These are phyloP conservation scores for Galerucella nymphaeae DNA, from an alignment of 2,888 invertebrate species.

Conservation along the genomic window DNA sequence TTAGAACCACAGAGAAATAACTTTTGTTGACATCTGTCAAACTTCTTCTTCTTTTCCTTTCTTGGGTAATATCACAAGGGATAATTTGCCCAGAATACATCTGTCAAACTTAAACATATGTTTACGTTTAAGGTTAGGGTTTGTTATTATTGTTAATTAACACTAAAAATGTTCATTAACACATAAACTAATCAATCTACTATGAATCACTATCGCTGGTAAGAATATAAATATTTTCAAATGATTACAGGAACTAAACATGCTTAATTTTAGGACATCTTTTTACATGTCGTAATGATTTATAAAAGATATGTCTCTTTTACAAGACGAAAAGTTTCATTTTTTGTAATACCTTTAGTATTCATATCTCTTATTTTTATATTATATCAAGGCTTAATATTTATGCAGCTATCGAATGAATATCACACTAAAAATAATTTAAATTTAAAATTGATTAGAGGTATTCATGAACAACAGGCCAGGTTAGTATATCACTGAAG, in stretches of 20 bases:
- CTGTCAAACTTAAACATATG: background rate
- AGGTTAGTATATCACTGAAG: constrained; percentile 1
- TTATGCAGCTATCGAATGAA: constrained; percentile 38
- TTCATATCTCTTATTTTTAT: constrained; percentile 39
- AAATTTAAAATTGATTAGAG: constrained; percentile 30
- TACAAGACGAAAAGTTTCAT: constrained; percentile 40
- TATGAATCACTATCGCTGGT: background rate
- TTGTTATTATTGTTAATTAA: background rate
- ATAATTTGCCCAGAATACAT: no score
- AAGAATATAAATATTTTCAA: background rate
- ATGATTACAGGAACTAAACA: background rate
- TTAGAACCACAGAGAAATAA: no score
- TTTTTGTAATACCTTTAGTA: constrained; percentile 38
- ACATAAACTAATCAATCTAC: background rate
- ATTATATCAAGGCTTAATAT: constrained; percentile 40
- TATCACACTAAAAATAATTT: background rate
- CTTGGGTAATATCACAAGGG: no score
- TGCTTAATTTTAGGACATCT: background rate
- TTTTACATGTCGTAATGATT: constrained; percentile 33
- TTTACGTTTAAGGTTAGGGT: background rate
- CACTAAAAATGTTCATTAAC: background rate
- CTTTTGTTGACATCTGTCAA: no score
- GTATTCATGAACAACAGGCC: constrained; percentile 38
- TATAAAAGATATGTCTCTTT: constrained; percentile 31
- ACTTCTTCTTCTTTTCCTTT: no score